Percentiles rank a stretch among this genome's conserved stretches.
Evolutionary conservation across 2,113 vertebrate species (phyloP).

Genomic region (Salvelinus namaycush): DNA sequence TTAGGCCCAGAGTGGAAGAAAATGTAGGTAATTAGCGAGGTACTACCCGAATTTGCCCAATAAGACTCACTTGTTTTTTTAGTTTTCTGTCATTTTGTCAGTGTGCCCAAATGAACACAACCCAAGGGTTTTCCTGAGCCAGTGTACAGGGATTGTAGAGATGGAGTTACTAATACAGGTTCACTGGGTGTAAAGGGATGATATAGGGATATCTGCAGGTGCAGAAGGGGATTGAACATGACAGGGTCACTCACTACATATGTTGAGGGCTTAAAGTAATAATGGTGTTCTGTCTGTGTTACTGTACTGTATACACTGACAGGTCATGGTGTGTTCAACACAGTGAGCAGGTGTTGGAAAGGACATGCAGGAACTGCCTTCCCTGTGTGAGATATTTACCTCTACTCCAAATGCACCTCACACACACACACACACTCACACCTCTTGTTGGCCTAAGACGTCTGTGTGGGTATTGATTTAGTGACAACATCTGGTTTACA

Average conservation of each 20-base stretch:
- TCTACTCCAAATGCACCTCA: neutral
- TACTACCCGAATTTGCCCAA: too few relatives aligned
- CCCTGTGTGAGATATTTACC: neutral
- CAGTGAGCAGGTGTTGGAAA: conserved; percentile 23
- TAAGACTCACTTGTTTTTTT: too few relatives aligned
- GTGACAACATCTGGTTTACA: conserved; percentile 57
- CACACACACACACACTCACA: conserved; percentile 14
- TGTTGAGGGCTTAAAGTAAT: neutral
- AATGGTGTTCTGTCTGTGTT: neutral
- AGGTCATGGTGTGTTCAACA: neutral
- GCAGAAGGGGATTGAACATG: neutral
- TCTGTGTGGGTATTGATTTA: conserved; percentile 53
- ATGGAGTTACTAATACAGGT: neutral
- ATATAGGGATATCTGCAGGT: neutral
- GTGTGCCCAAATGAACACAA: too few relatives aligned
- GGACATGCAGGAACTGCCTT: neutral
- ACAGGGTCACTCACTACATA: neutral
- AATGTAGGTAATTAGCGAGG: too few relatives aligned
- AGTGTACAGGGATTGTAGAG: neutral
- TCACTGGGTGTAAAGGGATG: neutral
- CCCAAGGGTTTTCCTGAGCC: neutral
- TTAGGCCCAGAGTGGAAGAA: neutral
- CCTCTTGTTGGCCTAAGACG: conserved; percentile 34
- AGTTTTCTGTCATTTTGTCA: too few relatives aligned
- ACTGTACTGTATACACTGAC: neutral